These are phyloP conservation scores for Galaxea fascicularis DNA, from an alignment of 92 coral and sea anemone species.

Conservation along the genomic window DNA sequence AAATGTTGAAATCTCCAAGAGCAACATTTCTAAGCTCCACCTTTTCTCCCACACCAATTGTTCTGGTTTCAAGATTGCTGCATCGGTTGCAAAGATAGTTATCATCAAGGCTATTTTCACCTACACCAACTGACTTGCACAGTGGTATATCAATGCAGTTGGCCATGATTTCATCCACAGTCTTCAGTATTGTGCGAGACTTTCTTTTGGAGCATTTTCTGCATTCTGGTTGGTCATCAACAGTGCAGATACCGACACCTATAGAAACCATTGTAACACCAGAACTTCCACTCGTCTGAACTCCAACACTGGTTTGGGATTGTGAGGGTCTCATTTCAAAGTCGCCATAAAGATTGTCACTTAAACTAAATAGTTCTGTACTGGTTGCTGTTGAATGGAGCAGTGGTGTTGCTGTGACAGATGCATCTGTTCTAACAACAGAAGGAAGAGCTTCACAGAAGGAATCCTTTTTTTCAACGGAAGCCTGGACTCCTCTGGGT, in stretches of 20 bases:
- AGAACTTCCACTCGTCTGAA: slow-evolving; percentile 68
- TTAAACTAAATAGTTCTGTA: slow-evolving; percentile 29
- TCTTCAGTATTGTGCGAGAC: slow-evolving; percentile 53
- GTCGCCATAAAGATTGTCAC: neutral
- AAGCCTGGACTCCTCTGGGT: slow-evolving; percentile 64
- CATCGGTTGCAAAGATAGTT: slow-evolving; percentile 75
- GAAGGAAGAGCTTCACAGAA: slow-evolving; percentile 65
- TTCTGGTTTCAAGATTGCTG: slow-evolving; percentile 61
- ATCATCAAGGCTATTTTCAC: slow-evolving; percentile 68
- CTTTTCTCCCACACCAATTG: slow-evolving; percentile 77
- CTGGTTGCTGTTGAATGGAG: slow-evolving; percentile 61
- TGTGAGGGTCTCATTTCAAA: neutral
- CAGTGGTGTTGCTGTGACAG: slow-evolving; percentile 62
- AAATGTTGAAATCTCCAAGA: slow-evolving; percentile 64
- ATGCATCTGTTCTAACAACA: slow-evolving; percentile 42
- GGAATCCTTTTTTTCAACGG: slow-evolving; percentile 47
- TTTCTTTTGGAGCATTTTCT: slow-evolving; percentile 65
- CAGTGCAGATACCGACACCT: slow-evolving; percentile 90
- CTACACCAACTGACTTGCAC: slow-evolving; percentile 80
- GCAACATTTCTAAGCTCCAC: slow-evolving; percentile 48
- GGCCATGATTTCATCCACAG: slow-evolving; percentile 90
- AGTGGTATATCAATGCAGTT: slow-evolving; percentile 76
- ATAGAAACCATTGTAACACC: slow-evolving; percentile 67
- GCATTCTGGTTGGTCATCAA: slow-evolving; percentile 83
- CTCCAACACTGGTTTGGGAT: slow-evolving; percentile 31